Conservation (phyloP, 2,113 vertebrate species). For the Budorcas taxicolor region DNA sequence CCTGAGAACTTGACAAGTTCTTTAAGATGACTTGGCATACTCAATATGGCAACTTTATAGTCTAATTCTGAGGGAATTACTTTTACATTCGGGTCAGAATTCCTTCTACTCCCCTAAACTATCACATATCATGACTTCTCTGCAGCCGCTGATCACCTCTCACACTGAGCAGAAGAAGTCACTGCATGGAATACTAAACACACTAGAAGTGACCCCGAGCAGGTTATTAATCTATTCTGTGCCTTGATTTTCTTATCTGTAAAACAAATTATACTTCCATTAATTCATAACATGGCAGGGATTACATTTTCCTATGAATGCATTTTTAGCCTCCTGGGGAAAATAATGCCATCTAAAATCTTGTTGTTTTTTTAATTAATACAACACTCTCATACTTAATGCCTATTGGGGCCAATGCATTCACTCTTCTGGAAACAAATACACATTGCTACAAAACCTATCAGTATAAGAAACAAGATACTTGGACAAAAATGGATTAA, state of each 20-base stretch:
- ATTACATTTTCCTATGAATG: not conserved
- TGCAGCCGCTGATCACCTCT: not conserved
- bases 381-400: not conserved
- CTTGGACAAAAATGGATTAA: not conserved
- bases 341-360: not conserved
- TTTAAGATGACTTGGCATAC: not conserved
- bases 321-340: not conserved
- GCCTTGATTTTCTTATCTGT: not conserved
- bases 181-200: not conserved
- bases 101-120: not conserved
- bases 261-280: not conserved
- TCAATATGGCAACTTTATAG: not conserved
- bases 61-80: not conserved
- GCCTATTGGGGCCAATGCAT: not conserved
- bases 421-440: not conserved
- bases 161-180: not conserved
- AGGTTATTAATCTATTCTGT: not conserved
- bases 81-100: not conserved
- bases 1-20: not conserved
- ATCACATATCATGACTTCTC: not conserved
- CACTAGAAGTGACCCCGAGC: not conserved
- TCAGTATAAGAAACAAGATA: not conserved
- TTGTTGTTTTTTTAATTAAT: not conserved
- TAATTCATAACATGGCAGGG: not conserved
- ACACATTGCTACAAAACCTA: not conserved